These are phyloP conservation scores for Lampris megalopsis DNA, from an alignment of 2,113 vertebrate species.

Conservation along the genomic window DNA sequence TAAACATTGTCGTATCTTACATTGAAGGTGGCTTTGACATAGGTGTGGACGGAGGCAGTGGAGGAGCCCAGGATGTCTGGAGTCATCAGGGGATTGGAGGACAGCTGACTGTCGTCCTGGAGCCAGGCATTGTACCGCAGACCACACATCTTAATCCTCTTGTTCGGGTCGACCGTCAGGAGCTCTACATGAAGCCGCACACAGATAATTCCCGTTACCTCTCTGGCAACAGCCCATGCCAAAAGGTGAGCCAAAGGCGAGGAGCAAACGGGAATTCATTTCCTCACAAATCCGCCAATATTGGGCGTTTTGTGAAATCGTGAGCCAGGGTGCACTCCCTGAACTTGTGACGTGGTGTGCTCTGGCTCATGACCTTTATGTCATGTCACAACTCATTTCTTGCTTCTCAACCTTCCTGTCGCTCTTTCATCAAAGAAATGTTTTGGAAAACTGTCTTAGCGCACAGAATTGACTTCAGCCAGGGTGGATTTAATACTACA, in stretches of 20 bases:
- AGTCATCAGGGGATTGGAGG: constrained; percentile 98
- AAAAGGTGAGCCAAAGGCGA: constrained; percentile 15
- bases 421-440: too few species aligned
- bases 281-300: not conserved
- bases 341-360: not conserved
- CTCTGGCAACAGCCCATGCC: constrained; percentile 1
- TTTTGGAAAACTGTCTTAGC: not conserved
- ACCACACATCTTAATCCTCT: constrained; percentile 98
- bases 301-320: not conserved
- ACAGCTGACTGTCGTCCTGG: constrained; percentile 96
- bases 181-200: constrained; percentile 83
- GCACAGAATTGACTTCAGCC: not conserved
- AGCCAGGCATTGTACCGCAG: constrained; percentile 96
- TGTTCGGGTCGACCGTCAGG: constrained; percentile 97
- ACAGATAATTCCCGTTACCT: constrained; percentile 15
- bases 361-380: not conserved
- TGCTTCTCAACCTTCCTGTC: too few species aligned
- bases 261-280: constrained; percentile 8
- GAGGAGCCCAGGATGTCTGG: constrained; percentile 95
- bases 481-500: not conserved
- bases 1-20: constrained; percentile 78
- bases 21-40: constrained; percentile 97
- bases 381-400: not conserved
- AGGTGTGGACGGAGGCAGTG: constrained; percentile 93
- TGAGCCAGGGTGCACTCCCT: not conserved